phyloP scores from a whole-genome alignment of 2,888 invertebrate genomes.

The Coremacera marginata region DNA sequence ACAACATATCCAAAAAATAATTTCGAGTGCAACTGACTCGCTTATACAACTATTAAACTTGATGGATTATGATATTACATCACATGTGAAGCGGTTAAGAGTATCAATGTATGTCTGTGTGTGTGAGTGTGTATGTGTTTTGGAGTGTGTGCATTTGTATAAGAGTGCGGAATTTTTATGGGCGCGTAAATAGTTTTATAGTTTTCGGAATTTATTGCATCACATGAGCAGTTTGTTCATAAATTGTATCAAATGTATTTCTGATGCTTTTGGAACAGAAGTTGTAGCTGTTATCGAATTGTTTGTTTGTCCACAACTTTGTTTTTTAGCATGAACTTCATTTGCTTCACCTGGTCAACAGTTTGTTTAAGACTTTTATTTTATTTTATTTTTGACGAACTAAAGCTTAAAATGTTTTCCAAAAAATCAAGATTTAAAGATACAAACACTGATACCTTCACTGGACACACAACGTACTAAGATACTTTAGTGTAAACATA shows the following conservation, averaged over 20 bases:
- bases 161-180: conserved; percentile 20
- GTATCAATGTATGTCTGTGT: not conserved
- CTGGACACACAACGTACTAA: not conserved
- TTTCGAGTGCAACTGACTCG: not conserved
- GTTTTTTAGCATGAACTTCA: not conserved
- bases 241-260: not conserved
- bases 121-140: not conserved
- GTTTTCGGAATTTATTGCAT: conserved; percentile 9
- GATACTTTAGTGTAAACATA: not conserved
- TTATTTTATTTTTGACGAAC: too few species aligned
- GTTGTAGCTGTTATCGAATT: not conserved
- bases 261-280: not conserved
- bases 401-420: too few species aligned
- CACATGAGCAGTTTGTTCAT: not conserved
- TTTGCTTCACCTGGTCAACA: not conserved
- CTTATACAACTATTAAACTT: conserved; percentile 28
- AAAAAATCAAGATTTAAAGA: too few species aligned
- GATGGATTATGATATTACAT: conserved; percentile 31
- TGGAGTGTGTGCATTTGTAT: not conserved
- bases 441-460: not conserved
- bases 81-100: not conserved
- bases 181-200: conserved; percentile 27
- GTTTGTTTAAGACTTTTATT: too few species aligned
- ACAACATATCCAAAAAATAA: not conserved
- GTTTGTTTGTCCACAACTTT: not conserved